phyloP scores from a whole-genome alignment of 2,888 invertebrate genomes.

The Neuroscelio doddi region DNA sequence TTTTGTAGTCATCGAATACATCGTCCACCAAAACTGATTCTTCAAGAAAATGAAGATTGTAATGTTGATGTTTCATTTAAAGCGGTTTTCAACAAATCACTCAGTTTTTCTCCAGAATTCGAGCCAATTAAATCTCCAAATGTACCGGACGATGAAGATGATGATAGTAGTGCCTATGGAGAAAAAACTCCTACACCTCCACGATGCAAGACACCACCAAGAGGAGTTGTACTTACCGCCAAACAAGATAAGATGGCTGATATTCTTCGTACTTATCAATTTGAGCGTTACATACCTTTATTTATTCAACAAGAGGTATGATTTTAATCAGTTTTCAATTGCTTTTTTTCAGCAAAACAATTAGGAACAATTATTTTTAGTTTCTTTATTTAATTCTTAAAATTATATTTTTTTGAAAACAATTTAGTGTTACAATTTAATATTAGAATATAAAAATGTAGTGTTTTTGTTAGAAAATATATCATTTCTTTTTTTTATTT shows the following conservation, averaged over 20 bases:
- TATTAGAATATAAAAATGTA: too few relatives aligned
- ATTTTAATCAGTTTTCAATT: constrained; percentile 7
- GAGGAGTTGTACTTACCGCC: constrained; percentile 56
- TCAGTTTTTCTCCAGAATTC: constrained; percentile 60
- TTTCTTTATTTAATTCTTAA: too few relatives aligned
- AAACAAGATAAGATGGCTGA: constrained; percentile 56
- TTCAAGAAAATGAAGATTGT: too few relatives aligned
- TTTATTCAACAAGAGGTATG: constrained; percentile 67
- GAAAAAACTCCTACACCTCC: constrained; percentile 63
- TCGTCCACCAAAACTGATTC: constrained; percentile 53
- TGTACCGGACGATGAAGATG: constrained; percentile 57
- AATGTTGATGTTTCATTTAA: constrained; percentile 32
- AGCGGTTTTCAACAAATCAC: constrained; percentile 44
- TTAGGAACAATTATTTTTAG: too few relatives aligned
- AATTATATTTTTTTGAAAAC: too few relatives aligned
- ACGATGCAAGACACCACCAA: constrained; percentile 61
- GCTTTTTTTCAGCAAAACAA: too few relatives aligned
- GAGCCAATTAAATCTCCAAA: constrained; percentile 59
- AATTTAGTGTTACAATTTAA: constrained; percentile 14
- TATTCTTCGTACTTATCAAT: constrained; percentile 56
- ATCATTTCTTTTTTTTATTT: not conserved
- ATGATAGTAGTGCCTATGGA: constrained; percentile 59
- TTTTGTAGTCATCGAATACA: constrained; percentile 49
- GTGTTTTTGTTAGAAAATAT: too few relatives aligned
- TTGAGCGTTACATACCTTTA: constrained; percentile 55